A percentile compares a stretch with the other conserved stretches of the same genome.
Conservation (phyloP, 2,888 invertebrate genomes). For the Pristionchus fissidentatus region DNA sequence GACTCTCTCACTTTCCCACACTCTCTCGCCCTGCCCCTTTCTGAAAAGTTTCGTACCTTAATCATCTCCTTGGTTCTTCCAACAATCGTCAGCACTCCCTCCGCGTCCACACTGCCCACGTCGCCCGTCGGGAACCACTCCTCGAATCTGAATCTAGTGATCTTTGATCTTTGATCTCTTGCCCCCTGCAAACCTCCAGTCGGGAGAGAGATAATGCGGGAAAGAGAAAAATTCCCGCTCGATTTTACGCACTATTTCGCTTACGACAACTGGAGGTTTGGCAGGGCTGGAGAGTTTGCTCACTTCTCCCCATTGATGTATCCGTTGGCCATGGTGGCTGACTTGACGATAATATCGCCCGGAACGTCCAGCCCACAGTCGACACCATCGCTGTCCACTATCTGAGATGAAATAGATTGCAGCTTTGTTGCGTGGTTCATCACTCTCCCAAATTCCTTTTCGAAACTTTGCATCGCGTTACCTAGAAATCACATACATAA, state of each 20-base stretch:
- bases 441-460: too few species aligned
- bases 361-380: constrained; percentile 8
- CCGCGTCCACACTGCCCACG: constrained; percentile 48
- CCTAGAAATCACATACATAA: not conserved
- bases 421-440: too few species aligned
- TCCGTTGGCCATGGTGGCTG: constrained; percentile 56
- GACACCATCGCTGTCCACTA: not conserved
- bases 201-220: too few species aligned
- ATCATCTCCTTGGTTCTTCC: constrained; percentile 65
- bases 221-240: not conserved
- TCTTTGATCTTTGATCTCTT: too few species aligned
- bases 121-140: constrained; percentile 54
- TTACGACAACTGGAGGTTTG: not conserved
- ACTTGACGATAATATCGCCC: constrained; percentile 57
- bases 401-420: not conserved
- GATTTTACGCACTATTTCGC: not conserved
- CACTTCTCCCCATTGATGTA: constrained; percentile 48
- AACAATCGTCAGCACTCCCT: constrained; percentile 50
- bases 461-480: not conserved
- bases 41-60: constrained; percentile 51
- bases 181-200: too few species aligned
- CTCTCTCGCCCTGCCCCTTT: not conserved
- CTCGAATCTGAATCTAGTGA: constrained; percentile 27
- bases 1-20: too few species aligned
- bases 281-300: not conserved